Base-by-base conservation (phyloP, 2,888 invertebrate genomes). In the Acanthacorydalis orientalis region DNA sequence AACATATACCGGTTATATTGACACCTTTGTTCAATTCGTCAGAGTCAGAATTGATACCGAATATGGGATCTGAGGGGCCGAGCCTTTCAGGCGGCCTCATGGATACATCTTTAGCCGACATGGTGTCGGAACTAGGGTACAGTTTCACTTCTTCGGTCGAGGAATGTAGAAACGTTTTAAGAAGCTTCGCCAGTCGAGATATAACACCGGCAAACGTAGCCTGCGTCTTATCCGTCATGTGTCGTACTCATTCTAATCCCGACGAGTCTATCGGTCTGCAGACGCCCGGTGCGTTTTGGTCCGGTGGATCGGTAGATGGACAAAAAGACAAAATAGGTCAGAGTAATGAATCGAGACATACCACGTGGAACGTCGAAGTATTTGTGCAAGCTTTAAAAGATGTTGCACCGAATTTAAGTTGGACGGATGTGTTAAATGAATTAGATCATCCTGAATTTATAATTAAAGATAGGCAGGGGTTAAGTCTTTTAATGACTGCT, bases 351-450 rank as follows among this genome's bases (percentile, higher is more conserved):
- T 65, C 45, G 47, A 55, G 58, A 59, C 74, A 65, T 62, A 77
- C 61, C 38, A 74, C 84, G 4, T 97, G 96, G 96, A 93, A 93
- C 64, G 79, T 90, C 10, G 95, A 96, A 60, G 78, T 91, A 47
- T 93, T 96, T 61, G 84, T 93, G 38, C 87, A 89, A 62, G 82
- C 88, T n/a, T 68, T 93, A 31, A 89, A 90, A 63, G 93, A 95
- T 62, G 69, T 89, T 53, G 84, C 85, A 53, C 81, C 89, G 1
- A 84, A 79, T 59, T 67, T 96, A 50, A 83, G 83, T 56, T 96
- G 96, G 95, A 85, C 84, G 60, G 93, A 92, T 59, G 90, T 97
- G 1, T 83, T 95, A 53, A 68, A 80, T 51, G 90, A 92, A 66
- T 68, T 97, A 37, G 97, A 98, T 63, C 88, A 95, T 64, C 75